Evolutionary conservation across 2,797 vertebrate species (phyloP).

Genomic region (Platyrinchus mystaceus): DNA sequence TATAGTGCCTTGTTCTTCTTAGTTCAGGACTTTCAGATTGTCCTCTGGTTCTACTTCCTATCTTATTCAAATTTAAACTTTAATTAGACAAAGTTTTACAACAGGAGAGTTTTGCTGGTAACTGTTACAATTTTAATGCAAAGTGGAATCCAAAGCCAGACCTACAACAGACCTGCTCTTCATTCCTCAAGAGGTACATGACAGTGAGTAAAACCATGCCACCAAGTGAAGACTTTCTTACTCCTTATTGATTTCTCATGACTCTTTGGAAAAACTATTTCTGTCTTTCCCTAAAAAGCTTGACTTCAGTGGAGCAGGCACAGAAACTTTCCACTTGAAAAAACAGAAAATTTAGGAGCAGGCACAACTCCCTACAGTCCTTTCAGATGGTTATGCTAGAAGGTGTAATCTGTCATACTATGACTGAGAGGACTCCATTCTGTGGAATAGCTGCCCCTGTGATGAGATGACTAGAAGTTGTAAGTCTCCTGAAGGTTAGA

Average conservation of each 20-base stretch:
- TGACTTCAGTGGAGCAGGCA: not conserved
- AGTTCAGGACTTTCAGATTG: not conserved
- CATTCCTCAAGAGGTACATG: no score
- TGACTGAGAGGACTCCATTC: not conserved
- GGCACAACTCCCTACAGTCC: not conserved
- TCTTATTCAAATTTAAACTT: not conserved
- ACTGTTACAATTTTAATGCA: not conserved
- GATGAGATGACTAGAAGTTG: not conserved
- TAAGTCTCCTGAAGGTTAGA: not conserved
- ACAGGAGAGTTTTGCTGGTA: not conserved
- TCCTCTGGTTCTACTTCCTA: not conserved
- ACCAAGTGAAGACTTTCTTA: not conserved
- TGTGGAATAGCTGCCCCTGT: not conserved
- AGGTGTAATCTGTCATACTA: not conserved
- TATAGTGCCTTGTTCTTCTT: not conserved
- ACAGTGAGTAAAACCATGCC: no score
- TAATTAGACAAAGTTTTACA: not conserved
- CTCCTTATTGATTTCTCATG: not conserved
- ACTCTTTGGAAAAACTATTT: not conserved
- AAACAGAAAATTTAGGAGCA: not conserved
- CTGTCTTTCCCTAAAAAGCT: not conserved
- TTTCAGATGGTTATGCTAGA: not conserved
- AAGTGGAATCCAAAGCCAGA: not conserved
- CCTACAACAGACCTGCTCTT: no score
- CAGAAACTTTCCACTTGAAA: not conserved